Conservation (phyloP, 2,113 vertebrate genomes). For the Motacilla alba region DNA sequence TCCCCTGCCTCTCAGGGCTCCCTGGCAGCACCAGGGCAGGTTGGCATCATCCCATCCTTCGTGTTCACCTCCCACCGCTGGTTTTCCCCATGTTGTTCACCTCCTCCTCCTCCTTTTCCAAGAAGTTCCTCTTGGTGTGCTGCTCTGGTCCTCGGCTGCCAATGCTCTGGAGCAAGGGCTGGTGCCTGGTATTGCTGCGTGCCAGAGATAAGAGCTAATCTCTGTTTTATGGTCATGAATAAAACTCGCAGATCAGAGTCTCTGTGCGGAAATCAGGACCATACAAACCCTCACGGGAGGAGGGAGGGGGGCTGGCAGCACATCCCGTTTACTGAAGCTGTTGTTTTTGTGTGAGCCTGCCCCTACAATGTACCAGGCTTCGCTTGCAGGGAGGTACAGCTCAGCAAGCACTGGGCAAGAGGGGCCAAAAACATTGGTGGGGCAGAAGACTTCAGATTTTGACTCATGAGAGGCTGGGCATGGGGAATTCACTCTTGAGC, state of each 20-base stretch:
- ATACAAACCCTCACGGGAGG: neutral
- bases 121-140: neutral
- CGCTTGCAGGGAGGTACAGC: neutral
- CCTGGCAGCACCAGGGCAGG: neutral
- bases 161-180: neutral
- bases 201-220: slow-evolving; percentile 63
- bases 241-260: slow-evolving; percentile 42
- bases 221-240: slow-evolving; percentile 11
- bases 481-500: neutral
- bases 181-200: slow-evolving; percentile 22
- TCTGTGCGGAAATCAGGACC: slow-evolving; percentile 12
- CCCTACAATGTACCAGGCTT: neutral
- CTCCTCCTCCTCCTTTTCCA: neutral
- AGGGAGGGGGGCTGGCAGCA: neutral
- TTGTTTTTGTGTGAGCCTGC: slow-evolving; percentile 11
- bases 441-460: neutral
- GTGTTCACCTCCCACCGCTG: neutral
- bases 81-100: neutral
- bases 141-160: neutral
- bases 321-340: neutral
- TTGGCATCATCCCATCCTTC: neutral
- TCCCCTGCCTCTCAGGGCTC: neutral
- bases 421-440: neutral
- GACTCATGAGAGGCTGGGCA: neutral
- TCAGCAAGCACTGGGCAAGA: neutral